Evolutionary conservation across 2,797 vertebrate genomes (phyloP), one percentile per base, ranked within the genome.

Genomic region (Amniataba percoides): DNA sequence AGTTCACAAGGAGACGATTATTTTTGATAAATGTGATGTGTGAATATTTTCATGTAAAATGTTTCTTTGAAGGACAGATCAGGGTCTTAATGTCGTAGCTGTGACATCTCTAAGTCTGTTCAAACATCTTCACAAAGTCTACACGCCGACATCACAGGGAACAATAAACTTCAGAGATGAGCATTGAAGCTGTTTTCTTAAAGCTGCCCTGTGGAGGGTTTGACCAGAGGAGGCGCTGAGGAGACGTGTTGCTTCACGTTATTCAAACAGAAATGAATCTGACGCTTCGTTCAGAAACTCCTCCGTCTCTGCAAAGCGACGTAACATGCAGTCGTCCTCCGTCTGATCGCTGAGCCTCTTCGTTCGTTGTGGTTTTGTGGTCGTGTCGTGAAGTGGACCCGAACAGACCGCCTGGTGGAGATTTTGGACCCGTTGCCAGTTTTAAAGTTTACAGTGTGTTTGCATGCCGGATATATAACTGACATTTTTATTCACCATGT

Each of bases 381-480:
- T 95, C 84, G 88, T 85, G 87, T 36, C 13, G 78, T 94, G 70
- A 77, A 84, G 89, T 82, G 91, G 86, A 88, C 76, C 74, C 82
- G 88, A 92, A 71, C 82, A 80, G 88, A 86, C 57, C 42, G 77
- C 89, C 83, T 88, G 89, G 75, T 89, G 78, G 87, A 88, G 40
- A 43, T 58, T 94, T 86, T 87, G 86, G 91, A 93, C 89, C 87
- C 77, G 94, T 83, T 89, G 73, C 67, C 65, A 59, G 77, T 81
- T 58, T 71, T 77, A 45, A 86, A 91, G 91, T 96, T 93, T 94
- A 94, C 95, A 93, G 84, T 93, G 94, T 78, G 79, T 82, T 92
- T 94, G 96, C 96, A 97, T 96, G 96, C 95, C 93, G 88, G 93
- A 91, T 89, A 91, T 84, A 89, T 86, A 89, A 90, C 86, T 83